phyloP scores from a whole-genome alignment of 2,113 vertebrate genomes.

The Eudorcas thomsonii region DNA sequence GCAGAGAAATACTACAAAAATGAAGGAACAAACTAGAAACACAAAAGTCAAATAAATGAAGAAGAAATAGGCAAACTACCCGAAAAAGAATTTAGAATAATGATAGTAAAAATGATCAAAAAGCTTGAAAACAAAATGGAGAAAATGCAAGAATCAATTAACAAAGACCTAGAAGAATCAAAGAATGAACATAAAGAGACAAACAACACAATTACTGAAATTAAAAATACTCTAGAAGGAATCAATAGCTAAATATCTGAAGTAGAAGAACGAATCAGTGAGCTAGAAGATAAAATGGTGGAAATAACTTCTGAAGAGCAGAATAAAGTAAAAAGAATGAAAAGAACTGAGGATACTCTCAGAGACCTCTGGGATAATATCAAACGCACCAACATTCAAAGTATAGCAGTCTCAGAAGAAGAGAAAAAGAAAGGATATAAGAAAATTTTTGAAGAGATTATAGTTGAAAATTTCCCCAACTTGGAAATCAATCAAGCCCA shows the following conservation, averaged over 20 bases:
- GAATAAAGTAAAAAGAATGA: neutral
- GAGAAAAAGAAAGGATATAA: neutral
- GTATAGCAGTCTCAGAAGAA: neutral
- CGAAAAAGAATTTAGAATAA: neutral
- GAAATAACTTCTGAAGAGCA: neutral
- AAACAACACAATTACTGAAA: neutral
- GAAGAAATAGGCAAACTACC: neutral
- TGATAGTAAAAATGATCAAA: neutral
- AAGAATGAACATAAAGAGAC: neutral
- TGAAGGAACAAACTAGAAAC: neutral
- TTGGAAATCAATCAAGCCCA: neutral
- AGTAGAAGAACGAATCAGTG: neutral
- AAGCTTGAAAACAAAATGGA: neutral
- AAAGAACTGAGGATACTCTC: neutral
- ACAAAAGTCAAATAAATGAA: neutral
- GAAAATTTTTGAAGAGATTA: neutral
- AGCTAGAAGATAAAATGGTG: neutral
- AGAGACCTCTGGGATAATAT: neutral
- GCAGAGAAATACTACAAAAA: neutral
- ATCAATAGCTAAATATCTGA: neutral
- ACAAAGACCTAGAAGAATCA: neutral
- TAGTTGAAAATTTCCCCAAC: neutral
- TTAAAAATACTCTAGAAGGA: neutral
- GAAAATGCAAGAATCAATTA: neutral
- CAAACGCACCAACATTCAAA: fast-evolving